Conservation (phyloP, 2,113 vertebrate species). For the Caretta caretta region DNA sequence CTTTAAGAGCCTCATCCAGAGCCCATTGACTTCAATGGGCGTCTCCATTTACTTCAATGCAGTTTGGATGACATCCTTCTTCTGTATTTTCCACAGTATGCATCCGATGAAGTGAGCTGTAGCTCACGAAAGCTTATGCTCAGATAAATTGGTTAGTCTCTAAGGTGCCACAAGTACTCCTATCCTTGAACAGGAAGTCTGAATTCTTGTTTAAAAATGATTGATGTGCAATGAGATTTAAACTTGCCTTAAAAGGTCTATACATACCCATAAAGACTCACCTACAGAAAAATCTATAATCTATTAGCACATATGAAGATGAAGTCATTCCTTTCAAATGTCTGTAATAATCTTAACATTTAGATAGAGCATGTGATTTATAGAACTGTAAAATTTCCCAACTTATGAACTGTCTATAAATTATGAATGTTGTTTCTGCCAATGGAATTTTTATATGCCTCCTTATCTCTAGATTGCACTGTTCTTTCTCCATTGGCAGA, state of each 20-base stretch:
- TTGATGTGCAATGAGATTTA: background rate
- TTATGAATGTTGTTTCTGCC: background rate
- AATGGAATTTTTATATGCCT: too few relatives aligned
- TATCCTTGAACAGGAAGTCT: background rate
- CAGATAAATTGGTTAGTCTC: too few relatives aligned
- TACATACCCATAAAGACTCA: too few relatives aligned
- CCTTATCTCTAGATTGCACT: too few relatives aligned
- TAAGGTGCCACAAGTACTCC: too few relatives aligned
- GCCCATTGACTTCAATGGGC: background rate
- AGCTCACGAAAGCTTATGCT: too few relatives aligned
- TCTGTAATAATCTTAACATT: background rate
- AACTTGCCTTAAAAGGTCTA: background rate
- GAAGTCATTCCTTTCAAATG: background rate
- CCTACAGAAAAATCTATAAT: background rate
- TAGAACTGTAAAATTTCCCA: background rate
- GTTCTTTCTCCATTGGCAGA: background rate
- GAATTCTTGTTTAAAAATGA: background rate
- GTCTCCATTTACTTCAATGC: background rate
- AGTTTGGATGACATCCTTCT: background rate
- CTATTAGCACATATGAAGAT: background rate
- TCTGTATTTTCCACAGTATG: too few relatives aligned
- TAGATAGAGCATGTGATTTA: background rate
- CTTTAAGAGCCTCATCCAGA: background rate
- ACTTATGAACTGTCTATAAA: background rate
- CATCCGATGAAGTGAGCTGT: too few relatives aligned